Evolutionary conservation across 2,888 invertebrate genomes (phyloP), one percentile per base, ranked within the genome.

Genomic region (Chouioia cunea): DNA sequence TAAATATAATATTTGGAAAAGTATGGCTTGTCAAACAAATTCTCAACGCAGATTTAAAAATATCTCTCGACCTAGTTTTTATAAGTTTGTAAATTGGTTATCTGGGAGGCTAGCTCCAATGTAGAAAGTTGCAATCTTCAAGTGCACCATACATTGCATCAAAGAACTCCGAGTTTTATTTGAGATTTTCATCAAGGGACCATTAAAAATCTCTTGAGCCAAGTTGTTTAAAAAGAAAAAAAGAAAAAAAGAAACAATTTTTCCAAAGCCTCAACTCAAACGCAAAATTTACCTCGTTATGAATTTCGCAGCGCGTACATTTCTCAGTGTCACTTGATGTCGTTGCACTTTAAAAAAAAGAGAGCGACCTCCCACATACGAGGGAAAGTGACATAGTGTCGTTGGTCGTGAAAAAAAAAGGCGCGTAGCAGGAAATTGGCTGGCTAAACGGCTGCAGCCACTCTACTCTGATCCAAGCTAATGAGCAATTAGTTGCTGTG

Each of bases 401-500:
- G 27, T 27, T 27, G 27, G 27, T 27, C 27, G 36, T 8, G n/a
- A 4, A 15, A 59, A 50, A 48, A 46, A n/a, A 27, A 36, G 15
- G 16, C 18, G 36, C n/a, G 27, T 27, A 1, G 6, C 44, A 20
- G 63, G 52, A 63, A 63, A 53, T 53, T 44, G 57, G 72, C 68
- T 47, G 70, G 43, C 60, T 59, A 62, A 63, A 53, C 52, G 36
- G 20, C 18, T 56, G 57, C 56, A 65, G 70, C 63, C 64, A 79
- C 78, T 77, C 76, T 76, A 36, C 77, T 76, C 76, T 74, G 78
- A 80, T 75, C 75, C 75, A 66, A 74, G 75, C 79, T 81, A 81
- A 81, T 79, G 80, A 80, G 79, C 80, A 80, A 80, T 81, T 80
- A 81, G 79, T 77, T 36, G 36, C 36, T 36, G 36, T 36, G 77